These are phyloP conservation scores for Artibeus lituratus DNA, from an alignment of 2,797 vertebrate genomes.

Conservation along the genomic window DNA sequence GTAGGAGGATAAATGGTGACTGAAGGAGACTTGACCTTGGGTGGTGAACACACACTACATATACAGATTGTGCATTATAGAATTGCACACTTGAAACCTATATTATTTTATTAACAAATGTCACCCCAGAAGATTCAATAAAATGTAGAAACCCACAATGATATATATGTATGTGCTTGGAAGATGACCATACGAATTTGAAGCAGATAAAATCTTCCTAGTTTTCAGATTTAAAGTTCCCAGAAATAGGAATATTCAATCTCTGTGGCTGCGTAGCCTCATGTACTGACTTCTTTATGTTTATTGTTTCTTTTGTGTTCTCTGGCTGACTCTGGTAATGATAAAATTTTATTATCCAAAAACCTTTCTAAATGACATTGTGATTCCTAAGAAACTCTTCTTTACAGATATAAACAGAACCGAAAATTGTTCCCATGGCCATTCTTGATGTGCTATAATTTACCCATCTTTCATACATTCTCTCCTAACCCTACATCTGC, in stretches of 20 bases:
- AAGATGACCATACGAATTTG: neutral
- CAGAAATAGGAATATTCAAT: neutral
- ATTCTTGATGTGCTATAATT: neutral
- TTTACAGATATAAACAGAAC: neutral
- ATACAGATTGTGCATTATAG: neutral
- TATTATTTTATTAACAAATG: neutral
- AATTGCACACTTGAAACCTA: neutral
- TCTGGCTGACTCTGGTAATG: neutral
- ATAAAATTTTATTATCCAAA: conserved; percentile 26
- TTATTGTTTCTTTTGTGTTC: neutral
- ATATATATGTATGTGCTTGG: neutral
- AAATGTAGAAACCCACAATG: neutral
- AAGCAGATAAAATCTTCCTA: neutral
- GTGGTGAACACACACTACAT: no score
- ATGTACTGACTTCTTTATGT: neutral
- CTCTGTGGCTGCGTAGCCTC: neutral
- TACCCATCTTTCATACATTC: neutral
- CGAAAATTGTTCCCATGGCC: neutral
- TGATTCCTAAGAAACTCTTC: neutral
- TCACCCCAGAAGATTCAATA: neutral
- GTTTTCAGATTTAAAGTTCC: neutral
- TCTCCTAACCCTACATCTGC: neutral
- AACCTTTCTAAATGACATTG: conserved; percentile 16
- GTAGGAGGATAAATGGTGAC: neutral
- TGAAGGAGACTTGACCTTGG: neutral